A percentile compares a stretch with the other conserved stretches of the same genome.
Conservation (phyloP, 2,888 invertebrate genomes). For the Coronaproctus castanopsis region DNA sequence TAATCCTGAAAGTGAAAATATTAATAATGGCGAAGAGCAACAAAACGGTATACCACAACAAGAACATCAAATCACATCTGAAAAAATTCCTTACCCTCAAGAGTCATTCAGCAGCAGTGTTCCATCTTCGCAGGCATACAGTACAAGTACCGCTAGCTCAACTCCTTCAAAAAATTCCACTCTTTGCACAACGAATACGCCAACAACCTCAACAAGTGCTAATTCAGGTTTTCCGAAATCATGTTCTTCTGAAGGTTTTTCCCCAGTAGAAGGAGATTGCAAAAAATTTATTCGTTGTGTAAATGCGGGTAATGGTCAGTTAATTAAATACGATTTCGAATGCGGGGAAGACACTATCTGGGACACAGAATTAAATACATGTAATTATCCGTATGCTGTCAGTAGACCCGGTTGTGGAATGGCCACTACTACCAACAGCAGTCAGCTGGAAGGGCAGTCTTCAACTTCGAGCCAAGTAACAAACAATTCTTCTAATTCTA, state of each 20-base stretch:
- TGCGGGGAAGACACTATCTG: slow-evolving; percentile 60
- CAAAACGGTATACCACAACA: slow-evolving; percentile 15
- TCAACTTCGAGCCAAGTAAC: too few relatives aligned
- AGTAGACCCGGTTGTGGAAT: slow-evolving; percentile 20
- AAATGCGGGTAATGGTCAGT: slow-evolving; percentile 28
- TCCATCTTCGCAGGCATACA: neutral
- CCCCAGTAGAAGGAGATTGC: slow-evolving; percentile 21
- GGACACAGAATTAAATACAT: slow-evolving; percentile 44
- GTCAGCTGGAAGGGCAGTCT: too few relatives aligned
- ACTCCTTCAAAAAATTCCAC: neutral
- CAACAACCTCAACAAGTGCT: neutral
- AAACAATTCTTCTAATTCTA: too few relatives aligned
- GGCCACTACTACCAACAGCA: too few relatives aligned
- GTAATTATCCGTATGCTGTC: slow-evolving; percentile 43
- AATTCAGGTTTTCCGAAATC: slow-evolving; percentile 3
- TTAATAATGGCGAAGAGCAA: slow-evolving; percentile 2
- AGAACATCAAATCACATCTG: slow-evolving; percentile 7
- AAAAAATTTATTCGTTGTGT: slow-evolving; percentile 22
- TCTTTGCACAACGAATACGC: neutral
- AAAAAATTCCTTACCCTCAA: slow-evolving; percentile 1
- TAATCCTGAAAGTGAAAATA: slow-evolving; percentile 10
- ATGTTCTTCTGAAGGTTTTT: slow-evolving; percentile 23
- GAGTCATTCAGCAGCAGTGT: neutral
- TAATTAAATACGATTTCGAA: slow-evolving; percentile 43
- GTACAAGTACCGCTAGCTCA: neutral